Evolutionary conservation across 2,797 vertebrate species (phyloP).

Genomic region (Muscicapa comitata): DNA sequence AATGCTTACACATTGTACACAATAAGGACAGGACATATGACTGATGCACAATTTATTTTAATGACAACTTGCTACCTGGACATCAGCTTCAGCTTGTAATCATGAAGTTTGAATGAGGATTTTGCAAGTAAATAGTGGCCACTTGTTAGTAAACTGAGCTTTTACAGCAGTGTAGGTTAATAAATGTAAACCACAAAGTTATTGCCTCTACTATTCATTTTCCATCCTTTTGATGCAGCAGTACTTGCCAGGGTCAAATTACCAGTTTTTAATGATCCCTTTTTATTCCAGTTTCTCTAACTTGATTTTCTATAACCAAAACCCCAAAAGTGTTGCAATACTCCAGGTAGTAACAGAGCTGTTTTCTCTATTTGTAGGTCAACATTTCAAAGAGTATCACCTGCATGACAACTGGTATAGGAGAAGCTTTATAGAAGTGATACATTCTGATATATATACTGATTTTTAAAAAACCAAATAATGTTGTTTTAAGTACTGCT

Average conservation of each 20-base stretch:
- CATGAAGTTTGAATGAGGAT: background rate
- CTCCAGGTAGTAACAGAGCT: background rate
- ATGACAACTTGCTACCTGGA: background rate
- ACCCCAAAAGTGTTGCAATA: background rate
- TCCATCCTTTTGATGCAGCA: background rate
- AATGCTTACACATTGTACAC: background rate
- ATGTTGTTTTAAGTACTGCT: background rate
- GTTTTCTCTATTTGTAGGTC: background rate
- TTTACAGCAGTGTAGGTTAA: background rate
- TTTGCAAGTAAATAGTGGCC: background rate
- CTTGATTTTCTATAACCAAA: background rate
- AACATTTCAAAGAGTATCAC: background rate
- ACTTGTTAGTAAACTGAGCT: background rate
- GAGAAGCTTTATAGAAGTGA: accelerated
- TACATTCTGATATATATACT: accelerated
- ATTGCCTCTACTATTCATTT: background rate
- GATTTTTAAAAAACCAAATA: background rate
- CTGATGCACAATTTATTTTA: background rate
- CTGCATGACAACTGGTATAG: background rate
- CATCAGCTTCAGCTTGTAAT: background rate
- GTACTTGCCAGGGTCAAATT: background rate
- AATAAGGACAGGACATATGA: background rate
- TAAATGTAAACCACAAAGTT: background rate
- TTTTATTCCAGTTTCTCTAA: background rate
- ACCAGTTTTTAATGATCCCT: background rate